phyloP scores from a whole-genome alignment of 2,797 vertebrate species.

The Pagetopsis macropterus region DNA sequence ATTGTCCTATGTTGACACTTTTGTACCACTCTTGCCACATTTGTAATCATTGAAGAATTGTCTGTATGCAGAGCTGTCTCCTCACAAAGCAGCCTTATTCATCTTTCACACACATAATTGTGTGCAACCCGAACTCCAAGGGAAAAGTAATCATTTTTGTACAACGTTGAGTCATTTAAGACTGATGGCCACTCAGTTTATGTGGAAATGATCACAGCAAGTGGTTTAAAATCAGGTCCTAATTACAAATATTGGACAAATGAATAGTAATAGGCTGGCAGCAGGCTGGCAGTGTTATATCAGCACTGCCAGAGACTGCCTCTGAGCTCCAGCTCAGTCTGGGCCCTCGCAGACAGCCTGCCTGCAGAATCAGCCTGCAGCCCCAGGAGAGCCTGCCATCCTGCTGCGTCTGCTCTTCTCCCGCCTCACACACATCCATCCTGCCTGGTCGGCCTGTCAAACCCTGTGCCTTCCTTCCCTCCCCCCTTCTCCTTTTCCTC shows the following conservation, averaged over 20 bases:
- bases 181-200: slow-evolving; percentile 16
- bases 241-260: slow-evolving; percentile 63
- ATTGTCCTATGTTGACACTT: slow-evolving; percentile 2
- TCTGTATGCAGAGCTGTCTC: slow-evolving; percentile 19
- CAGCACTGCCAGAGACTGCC: slow-evolving; percentile 50
- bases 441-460: slow-evolving; percentile 68
- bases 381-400: slow-evolving; percentile 73
- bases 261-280: slow-evolving; percentile 41
- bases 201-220: slow-evolving; percentile 41
- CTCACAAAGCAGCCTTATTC: slow-evolving; percentile 12
- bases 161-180: slow-evolving; percentile 25
- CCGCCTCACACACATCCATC: slow-evolving; percentile 74
- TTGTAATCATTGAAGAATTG: slow-evolving; percentile 16
- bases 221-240: slow-evolving; percentile 41
- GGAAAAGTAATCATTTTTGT: not conserved
- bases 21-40: not conserved
- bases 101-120: slow-evolving; percentile 22
- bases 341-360: slow-evolving; percentile 59
- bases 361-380: slow-evolving; percentile 66
- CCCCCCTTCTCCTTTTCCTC: not conserved
- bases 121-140: not conserved
- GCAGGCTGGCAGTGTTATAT: slow-evolving; percentile 48
- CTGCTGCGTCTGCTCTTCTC: slow-evolving; percentile 77
- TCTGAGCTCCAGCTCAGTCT: slow-evolving; percentile 53
- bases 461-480: slow-evolving; percentile 30